Base-by-base conservation (phyloP, 2,797 vertebrate genomes). In the Eulemur rubriventer region DNA sequence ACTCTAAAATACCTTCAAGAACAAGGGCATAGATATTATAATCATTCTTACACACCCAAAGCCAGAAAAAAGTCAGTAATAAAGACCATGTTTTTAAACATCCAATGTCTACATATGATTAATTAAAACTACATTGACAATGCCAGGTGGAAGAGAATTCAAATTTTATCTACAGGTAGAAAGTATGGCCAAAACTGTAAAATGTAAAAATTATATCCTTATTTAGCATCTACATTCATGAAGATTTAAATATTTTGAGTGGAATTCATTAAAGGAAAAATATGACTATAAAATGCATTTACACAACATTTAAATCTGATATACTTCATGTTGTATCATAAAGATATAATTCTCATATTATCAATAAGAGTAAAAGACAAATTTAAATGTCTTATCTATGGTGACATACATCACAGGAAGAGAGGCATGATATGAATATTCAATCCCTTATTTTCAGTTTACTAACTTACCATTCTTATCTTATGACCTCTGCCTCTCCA, bases 191-290 rank as follows among this genome's bases (percentile, higher is more conserved):
- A 90, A 93, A 73, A 81, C 52, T 79, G 63, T 87, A 24, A 90
- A 61, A 30, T 87, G 6, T 65, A 91, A 97, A 97, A 95, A 87
- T 38, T 52, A 52, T 41, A 89, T 24, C 73, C 26, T 89, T 41
- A 89, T 67, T 67, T 79, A n/a, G 26, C 46, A 89, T 24, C 73
- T 55, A 95, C 83, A 87, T 35, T 93, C 55, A 75, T 84, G 7
- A 78, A 90, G 43, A 70, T 90, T 87, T 94, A 70, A 92, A 30
- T 67, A 94, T 72, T 90, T 35, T 72, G 41, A 88, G 72, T 38
- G 2, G 69, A 81, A 57, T 59, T 95, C 63, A 97, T 90, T 90
- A 90, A 76, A 91, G 70, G 24, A 67, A 95, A 97, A 88, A 12
- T 67, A 90, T 35, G 63, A 87, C 55, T 79, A 90, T 63, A 67